Conservation (phyloP, 2,888 invertebrate genomes). For the Drosophila conformis region DNA sequence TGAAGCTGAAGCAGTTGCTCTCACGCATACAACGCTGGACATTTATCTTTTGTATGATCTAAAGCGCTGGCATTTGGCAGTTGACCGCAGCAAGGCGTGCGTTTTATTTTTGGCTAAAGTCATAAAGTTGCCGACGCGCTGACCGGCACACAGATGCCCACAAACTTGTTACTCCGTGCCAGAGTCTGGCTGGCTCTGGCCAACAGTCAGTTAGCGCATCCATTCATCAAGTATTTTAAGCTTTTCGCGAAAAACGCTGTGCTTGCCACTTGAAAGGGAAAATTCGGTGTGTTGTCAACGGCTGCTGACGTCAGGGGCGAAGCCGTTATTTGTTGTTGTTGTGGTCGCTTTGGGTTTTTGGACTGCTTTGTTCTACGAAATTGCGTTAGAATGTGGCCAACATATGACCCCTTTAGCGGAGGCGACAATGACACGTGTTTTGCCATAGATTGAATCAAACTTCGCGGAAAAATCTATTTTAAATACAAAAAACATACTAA, state of each 20-base stretch:
- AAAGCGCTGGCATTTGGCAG: slow-evolving; percentile 43
- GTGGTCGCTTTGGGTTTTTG: slow-evolving; percentile 20
- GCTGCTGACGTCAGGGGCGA: slow-evolving; percentile 11
- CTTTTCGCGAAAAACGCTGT: slow-evolving; percentile 73
- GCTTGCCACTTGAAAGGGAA: slow-evolving; percentile 67
- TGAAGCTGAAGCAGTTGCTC: slow-evolving; percentile 41
- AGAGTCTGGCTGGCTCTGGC: slow-evolving; percentile 29
- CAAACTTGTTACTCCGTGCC: slow-evolving; percentile 64
- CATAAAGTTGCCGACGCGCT: slow-evolving; percentile 62
- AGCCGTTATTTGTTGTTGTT: slow-evolving; percentile 19
- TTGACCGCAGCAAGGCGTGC: slow-evolving; percentile 71
- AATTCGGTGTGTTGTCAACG: slow-evolving; percentile 57
- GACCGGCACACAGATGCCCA: slow-evolving; percentile 62
- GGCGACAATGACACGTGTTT: slow-evolving; percentile 52
- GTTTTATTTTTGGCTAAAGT: slow-evolving; percentile 77
- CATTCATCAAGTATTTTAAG: slow-evolving; percentile 73
- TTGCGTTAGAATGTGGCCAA: slow-evolving; percentile 71
- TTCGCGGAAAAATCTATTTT: slow-evolving; percentile 43
- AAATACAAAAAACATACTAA: not conserved
- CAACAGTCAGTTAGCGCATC: slow-evolving; percentile 64
- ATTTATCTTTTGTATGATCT: slow-evolving; percentile 66
- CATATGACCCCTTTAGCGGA: slow-evolving; percentile 65
- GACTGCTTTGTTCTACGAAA: slow-evolving; percentile 36
- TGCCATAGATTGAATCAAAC: slow-evolving; percentile 42
- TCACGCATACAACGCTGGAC: slow-evolving; percentile 62